phyloP scores from a whole-genome alignment of 2,113 vertebrate genomes.

The Albula goreensis region DNA sequence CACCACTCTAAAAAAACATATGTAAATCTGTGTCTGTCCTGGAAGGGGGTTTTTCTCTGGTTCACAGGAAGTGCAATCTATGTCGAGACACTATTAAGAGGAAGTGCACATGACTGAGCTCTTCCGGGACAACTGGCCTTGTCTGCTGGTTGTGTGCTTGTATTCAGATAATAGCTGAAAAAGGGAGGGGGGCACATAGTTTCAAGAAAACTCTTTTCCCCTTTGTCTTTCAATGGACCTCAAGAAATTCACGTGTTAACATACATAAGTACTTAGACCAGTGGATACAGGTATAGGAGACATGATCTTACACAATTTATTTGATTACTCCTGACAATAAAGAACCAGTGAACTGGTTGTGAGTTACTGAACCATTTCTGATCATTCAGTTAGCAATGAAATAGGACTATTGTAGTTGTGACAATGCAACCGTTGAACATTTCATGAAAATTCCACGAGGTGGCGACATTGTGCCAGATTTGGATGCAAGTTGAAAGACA shows the following conservation, averaged over 20 bases:
- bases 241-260: too few relatives aligned
- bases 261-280: too few relatives aligned
- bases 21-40: conserved; percentile 12
- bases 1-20: conserved; percentile 16
- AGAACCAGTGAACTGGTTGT: neutral
- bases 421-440: too few relatives aligned
- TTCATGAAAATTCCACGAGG: neutral
- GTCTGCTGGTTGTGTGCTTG: neutral
- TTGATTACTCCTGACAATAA: neutral
- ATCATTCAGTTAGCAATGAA: too few relatives aligned
- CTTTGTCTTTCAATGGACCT: neutral
- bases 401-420: too few relatives aligned
- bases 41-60: neutral
- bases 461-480: neutral
- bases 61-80: neutral
- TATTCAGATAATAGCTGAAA: conserved; percentile 11
- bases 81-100: neutral
- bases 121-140: neutral
- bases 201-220: neutral
- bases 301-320: too few relatives aligned
- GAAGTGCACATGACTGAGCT: conserved; percentile 22
- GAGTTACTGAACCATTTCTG: too few relatives aligned
- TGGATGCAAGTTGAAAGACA: neutral
- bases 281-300: too few relatives aligned
- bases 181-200: neutral